phyloP scores from a whole-genome alignment of 2,113 vertebrate species.

The Smithornis capensis region DNA sequence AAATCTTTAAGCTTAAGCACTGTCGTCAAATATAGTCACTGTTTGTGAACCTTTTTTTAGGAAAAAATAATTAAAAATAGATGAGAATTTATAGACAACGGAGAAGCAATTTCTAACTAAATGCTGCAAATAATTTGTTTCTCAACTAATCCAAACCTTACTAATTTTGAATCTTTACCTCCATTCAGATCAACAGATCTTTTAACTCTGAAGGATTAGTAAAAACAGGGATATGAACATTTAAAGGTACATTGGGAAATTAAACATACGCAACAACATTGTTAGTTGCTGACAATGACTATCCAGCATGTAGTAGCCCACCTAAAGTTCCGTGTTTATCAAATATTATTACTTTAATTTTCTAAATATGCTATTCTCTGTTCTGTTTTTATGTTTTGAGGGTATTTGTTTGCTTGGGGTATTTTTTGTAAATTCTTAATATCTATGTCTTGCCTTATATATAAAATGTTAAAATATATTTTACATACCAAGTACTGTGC shows the following conservation, averaged over 20 bases:
- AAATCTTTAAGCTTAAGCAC: background rate
- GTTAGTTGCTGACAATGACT: background rate
- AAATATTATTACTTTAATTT: background rate
- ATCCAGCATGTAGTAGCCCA: background rate
- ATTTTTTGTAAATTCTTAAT: background rate
- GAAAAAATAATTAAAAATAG: background rate
- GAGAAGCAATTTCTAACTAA: background rate
- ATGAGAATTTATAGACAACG: background rate
- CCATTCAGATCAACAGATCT: background rate
- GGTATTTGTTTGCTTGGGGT: background rate
- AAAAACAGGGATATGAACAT: background rate
- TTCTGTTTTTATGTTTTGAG: background rate
- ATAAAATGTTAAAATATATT: slow-evolving; percentile 42
- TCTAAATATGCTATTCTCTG: background rate
- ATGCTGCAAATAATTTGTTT: background rate
- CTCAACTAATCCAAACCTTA: background rate
- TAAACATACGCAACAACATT: background rate
- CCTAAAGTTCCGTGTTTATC: background rate
- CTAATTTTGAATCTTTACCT: background rate
- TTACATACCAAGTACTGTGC: slow-evolving; percentile 6
- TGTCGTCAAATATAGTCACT: background rate
- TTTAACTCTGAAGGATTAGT: background rate
- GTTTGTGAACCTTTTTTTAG: background rate
- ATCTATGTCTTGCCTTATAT: background rate
- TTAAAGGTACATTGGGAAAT: background rate